These are phyloP conservation scores for Drosophila recens DNA, from an alignment of 2,888 invertebrate genomes.

Conservation along the genomic window DNA sequence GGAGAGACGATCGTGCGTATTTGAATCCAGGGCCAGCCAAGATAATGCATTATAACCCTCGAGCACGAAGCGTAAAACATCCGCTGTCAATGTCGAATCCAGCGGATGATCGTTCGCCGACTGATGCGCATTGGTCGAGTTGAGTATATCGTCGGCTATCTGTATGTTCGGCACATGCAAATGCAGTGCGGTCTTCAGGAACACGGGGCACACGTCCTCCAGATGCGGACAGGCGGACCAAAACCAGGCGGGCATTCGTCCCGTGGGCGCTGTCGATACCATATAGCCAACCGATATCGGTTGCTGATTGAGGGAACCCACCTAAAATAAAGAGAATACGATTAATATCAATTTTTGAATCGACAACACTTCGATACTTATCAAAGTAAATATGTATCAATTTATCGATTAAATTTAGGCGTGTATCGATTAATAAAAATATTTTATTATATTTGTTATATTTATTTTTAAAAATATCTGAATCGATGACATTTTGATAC, in stretches of 20 bases:
- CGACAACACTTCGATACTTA: background rate
- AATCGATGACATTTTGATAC: no score
- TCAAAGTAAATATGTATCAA: no score
- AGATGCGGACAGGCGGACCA: constrained; percentile 98
- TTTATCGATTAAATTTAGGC: background rate
- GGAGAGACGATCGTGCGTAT: constrained; percentile 97
- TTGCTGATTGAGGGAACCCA: constrained; percentile 97
- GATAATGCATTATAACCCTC: constrained; percentile 99
- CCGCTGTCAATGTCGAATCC: constrained; percentile 98
- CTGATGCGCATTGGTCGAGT: constrained; percentile 90
- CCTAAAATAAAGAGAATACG: constrained; percentile 85
- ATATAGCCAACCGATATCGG: constrained; percentile 98
- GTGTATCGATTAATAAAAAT: no score
- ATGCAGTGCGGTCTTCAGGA: constrained; percentile 98
- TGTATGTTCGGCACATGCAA: constrained; percentile 96
- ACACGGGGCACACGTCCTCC: constrained; percentile 95
- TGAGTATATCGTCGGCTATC: constrained; percentile 94
- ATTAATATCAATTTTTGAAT: background rate
- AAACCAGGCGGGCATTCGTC: constrained; percentile 98
- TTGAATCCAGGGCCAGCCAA: constrained; percentile 98
- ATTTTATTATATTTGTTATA: no score
- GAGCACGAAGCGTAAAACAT: constrained; percentile 98
- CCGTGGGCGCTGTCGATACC: constrained; percentile 98
- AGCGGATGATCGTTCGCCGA: constrained; percentile 95
- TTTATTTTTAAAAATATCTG: no score